Conservation (phyloP, 1,140 invertebrate genomes). For the Vollenhovia emeryi region DNA sequence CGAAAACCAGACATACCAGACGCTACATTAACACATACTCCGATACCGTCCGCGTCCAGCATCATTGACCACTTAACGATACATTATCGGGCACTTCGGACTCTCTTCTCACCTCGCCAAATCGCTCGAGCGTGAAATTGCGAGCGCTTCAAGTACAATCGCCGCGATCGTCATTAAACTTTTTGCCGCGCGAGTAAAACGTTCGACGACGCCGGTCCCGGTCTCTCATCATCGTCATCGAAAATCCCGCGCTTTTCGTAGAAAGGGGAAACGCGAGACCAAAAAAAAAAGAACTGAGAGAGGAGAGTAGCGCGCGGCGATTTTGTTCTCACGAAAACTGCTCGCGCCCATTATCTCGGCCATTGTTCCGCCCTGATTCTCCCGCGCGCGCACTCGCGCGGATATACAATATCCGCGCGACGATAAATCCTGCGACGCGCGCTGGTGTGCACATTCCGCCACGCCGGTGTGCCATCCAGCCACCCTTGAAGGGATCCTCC, state of each 20-base stretch:
- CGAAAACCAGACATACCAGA: conserved; percentile 11
- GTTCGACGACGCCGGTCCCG: neutral
- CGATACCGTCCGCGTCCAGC: neutral
- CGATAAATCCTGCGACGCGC: conserved; percentile 65
- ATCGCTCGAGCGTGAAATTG: conserved; percentile 52
- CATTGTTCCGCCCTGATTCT: conserved; percentile 68
- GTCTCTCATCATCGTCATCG: conserved; percentile 13
- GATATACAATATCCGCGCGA: conserved; percentile 47
- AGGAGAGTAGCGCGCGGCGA: neutral
- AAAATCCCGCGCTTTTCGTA: conserved; percentile 30
- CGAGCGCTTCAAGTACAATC: conserved; percentile 37
- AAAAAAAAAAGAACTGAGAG: neutral
- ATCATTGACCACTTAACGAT: conserved; percentile 38
- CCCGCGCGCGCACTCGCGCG: conserved; percentile 19
- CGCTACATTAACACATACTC: conserved; percentile 26
- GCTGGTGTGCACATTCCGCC: conserved; percentile 46
- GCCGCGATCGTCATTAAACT: conserved; percentile 41
- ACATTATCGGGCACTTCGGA: conserved; percentile 37
- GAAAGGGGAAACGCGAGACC: neutral
- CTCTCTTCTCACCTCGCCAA: conserved; percentile 36
- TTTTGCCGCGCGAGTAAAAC: conserved; percentile 26
- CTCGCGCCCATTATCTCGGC: conserved; percentile 65
- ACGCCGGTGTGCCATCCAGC: conserved; percentile 10
- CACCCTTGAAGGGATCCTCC: conserved; percentile 59
- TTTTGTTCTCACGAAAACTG: conserved; percentile 66